Evolutionary conservation across 2,797 vertebrate genomes (phyloP).

Genomic region (Garrulus glandarius): DNA sequence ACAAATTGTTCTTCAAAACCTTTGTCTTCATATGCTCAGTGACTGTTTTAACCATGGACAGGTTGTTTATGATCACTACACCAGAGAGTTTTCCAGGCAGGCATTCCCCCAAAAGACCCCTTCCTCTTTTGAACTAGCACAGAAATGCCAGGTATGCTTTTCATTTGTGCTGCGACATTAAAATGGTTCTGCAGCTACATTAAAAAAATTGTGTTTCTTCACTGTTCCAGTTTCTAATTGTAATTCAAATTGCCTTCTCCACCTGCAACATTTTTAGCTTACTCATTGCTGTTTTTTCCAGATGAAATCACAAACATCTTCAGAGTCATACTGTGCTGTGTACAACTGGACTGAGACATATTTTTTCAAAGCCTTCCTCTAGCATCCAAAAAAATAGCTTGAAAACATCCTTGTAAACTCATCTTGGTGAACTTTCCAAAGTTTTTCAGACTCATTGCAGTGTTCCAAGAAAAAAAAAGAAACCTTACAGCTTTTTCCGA

Average conservation of each 20-base stretch:
- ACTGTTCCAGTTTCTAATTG: not conserved
- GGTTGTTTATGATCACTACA: not conserved
- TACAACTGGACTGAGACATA: not conserved
- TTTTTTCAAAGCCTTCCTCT: not conserved
- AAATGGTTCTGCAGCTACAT: not conserved
- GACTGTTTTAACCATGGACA: not conserved
- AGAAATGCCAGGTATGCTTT: not conserved
- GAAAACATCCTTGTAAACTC: not conserved
- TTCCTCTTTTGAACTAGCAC: not conserved
- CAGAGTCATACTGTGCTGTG: not conserved
- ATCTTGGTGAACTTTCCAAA: not conserved
- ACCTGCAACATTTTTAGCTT: not conserved
- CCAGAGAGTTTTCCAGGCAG: not conserved
- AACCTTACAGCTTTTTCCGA: not conserved
- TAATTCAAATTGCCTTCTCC: not conserved
- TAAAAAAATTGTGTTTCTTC: not conserved
- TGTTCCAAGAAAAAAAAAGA: not conserved
- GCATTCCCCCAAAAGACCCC: not conserved
- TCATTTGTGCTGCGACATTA: not conserved
- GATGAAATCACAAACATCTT: not conserved
- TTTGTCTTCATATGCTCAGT: not conserved
- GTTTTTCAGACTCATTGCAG: not conserved
- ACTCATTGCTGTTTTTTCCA: not conserved
- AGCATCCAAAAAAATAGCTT: not conserved
- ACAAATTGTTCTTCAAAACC: not conserved